phyloP scores from a whole-genome alignment of 2,888 invertebrate species.

The Bombylius discolor region DNA sequence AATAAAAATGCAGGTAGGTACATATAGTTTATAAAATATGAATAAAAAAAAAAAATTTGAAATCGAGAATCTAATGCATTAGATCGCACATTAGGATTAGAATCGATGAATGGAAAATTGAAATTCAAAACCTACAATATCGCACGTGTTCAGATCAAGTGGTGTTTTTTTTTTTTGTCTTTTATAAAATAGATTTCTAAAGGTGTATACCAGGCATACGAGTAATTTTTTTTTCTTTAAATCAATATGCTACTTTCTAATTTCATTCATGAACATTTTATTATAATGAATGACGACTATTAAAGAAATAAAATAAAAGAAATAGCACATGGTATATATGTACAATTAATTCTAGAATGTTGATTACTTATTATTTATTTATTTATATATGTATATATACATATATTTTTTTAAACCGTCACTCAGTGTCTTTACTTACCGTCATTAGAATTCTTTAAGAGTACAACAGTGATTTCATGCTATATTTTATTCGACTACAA shows the following conservation, averaged over 20 bases:
- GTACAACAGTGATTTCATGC: background rate
- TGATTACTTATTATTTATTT: no score
- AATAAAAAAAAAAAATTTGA: background rate
- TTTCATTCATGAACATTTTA: background rate
- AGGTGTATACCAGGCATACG: no score
- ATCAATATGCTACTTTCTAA: background rate
- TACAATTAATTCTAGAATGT: no score
- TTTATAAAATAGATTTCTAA: background rate
- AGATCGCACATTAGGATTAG: background rate
- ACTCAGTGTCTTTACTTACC: background rate
- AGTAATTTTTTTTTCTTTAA: no score
- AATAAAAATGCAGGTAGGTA: no score
- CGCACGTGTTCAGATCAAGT: constrained; percentile 13
- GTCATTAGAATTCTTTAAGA: background rate
- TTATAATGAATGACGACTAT: background rate
- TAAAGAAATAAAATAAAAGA: background rate
- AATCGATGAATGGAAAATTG: constrained; percentile 8
- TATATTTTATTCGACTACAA: background rate
- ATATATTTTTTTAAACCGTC: background rate
- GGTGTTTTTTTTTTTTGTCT: background rate
- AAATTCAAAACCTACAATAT: constrained; percentile 10
- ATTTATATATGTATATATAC: background rate
- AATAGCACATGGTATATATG: background rate
- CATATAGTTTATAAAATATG: no score
- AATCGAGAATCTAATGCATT: background rate